Evolutionary conservation across 2,797 vertebrate species (phyloP), one percentile per base, ranked within the genome.

Genomic region (Nothura maculosa): DNA sequence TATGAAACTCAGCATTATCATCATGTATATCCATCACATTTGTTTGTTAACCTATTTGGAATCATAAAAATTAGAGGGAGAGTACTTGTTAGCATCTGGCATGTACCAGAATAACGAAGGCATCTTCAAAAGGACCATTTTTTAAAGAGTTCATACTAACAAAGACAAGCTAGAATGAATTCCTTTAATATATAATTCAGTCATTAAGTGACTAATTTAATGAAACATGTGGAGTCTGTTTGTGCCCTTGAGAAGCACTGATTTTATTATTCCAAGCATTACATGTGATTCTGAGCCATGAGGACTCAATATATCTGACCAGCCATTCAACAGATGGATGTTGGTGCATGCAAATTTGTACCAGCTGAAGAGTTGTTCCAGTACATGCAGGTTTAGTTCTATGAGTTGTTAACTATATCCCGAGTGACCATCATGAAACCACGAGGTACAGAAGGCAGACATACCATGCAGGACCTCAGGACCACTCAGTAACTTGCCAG

Each of bases 1-100:
- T 60, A 64, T 60, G 84, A 96, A 95, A 92, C 94, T 92, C 50
- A 75, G 5, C 54, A 87, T 92, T 93, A 94, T 92, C 93, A 95
- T 90, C 89, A 69, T 27, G 48, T 21, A 36, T 86, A 96, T 95
- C 91, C 80, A 92, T 97, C 94, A 93, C 22, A 93, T 96, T 66
- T 92, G 58, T 85, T 91, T 92, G 87, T 90, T 94, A 91, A 85
- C 74, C 64, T 91, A 87, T 80, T 73, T 92, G 58, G 68, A 94
- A 92, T 69, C 77, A 92, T 62, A 86, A 19, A 62, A 81, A 88
- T 86, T 66, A 87, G 64, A 85, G 76, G 18, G 38, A 92, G 30
- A 89, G 58, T 28, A 30, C 1, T 73, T 27, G 54, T 84, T 32
- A 93, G 66, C 66, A 85, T 93, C 92, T 96, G 92, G 66, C n/a